A percentile compares a stretch with the other conserved stretches of the same genome.
Evolutionary conservation across 2,888 invertebrate genomes (phyloP).

Genomic region (Scrobipalpa atriplicella): DNA sequence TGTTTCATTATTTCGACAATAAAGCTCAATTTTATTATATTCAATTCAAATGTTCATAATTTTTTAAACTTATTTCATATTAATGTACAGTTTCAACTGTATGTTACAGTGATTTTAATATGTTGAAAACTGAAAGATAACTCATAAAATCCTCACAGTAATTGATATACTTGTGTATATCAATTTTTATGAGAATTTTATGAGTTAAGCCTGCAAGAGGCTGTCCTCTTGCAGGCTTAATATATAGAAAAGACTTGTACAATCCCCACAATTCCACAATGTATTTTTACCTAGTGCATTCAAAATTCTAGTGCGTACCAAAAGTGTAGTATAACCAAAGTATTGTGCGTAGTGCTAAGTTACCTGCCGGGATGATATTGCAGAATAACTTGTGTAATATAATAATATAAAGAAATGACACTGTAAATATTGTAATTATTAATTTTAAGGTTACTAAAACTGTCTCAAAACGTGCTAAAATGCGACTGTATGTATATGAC

Average conservation of each 20-base stretch:
- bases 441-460: constrained; percentile 41
- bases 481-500: background rate
- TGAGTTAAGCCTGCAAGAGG: no score
- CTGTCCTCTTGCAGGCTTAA: background rate
- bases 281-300: background rate
- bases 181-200: no score
- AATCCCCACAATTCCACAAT: constrained; percentile 7
- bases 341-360: constrained; percentile 52
- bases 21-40: background rate
- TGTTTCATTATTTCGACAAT: constrained; percentile 23
- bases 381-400: constrained; percentile 37
- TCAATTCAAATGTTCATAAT: background rate
- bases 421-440: constrained; percentile 52
- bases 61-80: no score
- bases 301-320: constrained; percentile 45
- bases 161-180: no score
- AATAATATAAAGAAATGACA: constrained; percentile 23
- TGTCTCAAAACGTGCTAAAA: constrained; percentile 21
- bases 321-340: constrained; percentile 52
- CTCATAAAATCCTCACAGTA: no score
- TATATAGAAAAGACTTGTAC: background rate
- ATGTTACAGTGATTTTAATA: no score
- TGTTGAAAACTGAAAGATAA: no score
- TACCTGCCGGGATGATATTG: constrained; percentile 44
- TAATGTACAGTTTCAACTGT: no score